These are phyloP conservation scores for Arbacia lixula DNA, from an alignment of 53 echinoderm and acorn worm genomes.

Conservation along the genomic window DNA sequence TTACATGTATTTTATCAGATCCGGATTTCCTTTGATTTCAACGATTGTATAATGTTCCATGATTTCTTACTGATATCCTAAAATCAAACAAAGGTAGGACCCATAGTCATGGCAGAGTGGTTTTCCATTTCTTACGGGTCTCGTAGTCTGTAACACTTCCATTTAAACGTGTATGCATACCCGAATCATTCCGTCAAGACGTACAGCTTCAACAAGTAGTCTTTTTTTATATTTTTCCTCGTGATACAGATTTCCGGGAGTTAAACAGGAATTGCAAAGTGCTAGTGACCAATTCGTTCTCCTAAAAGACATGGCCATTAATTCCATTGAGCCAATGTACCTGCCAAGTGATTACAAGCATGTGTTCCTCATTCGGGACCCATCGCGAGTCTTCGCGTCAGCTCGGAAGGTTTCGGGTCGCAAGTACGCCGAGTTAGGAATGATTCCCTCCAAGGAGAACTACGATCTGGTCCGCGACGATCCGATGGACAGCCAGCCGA, in stretches of 20 bases:
- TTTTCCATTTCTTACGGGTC: too few relatives aligned
- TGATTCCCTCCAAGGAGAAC: background rate
- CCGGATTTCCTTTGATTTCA: too few relatives aligned
- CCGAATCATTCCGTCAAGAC: too few relatives aligned
- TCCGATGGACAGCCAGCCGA: background rate
- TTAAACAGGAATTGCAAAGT: background rate
- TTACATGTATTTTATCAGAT: too few relatives aligned
- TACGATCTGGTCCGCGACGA: constrained; percentile 2
- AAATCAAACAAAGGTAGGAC: too few relatives aligned
- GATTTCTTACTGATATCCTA: too few relatives aligned
- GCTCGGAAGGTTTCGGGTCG: background rate
- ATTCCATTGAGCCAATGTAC: background rate
- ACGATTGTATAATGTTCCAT: too few relatives aligned
- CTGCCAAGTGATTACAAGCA: background rate
- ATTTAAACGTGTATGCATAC: too few relatives aligned
- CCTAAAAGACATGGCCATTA: constrained; percentile 47
- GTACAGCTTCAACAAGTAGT: too few relatives aligned
- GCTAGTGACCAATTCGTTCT: constrained; percentile 16
- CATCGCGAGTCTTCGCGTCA: constrained; percentile 6
- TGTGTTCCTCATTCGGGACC: constrained; percentile 30
- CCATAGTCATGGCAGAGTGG: too few relatives aligned
- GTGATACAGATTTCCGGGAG: background rate
- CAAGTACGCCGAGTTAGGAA: background rate
- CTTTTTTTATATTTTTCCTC: too few relatives aligned
- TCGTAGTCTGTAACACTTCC: too few relatives aligned